Evolutionary conservation across 1,140 invertebrate genomes (phyloP), one percentile per base, ranked within the genome.

Genomic region (Littorina saxatilis): DNA sequence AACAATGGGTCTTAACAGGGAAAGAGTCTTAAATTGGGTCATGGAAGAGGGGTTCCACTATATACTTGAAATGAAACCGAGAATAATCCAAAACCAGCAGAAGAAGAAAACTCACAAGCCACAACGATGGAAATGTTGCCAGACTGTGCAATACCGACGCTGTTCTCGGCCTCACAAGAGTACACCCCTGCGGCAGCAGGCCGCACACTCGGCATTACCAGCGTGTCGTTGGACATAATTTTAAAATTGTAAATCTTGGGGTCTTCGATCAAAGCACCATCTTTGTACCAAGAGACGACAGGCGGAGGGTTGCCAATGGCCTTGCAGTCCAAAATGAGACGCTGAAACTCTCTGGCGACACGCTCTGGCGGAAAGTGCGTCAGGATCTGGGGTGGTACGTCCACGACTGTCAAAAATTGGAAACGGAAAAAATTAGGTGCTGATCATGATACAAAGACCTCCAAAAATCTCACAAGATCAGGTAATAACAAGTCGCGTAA

Each of bases 81-180:
- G n/a, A n/a, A n/a, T n/a, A n/a, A n/a, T n/a, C n/a, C n/a, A n/a
- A n/a, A n/a, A n/a, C n/a, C n/a, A n/a, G n/a, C n/a, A n/a, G n/a
- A n/a, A n/a, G n/a, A n/a, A n/a, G n/a, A n/a, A n/a, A 58, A 88
- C 88, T 86, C 80, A 90, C 89, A 85, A 52, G 88, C 84, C 13
- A 87, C 79, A 23, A 83, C 82, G 11, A 90, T 32, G 66, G 75
- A 78, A 2, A 85, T 81, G 29, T 80, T 76, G 0, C 81, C 78
- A 32, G 86, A 86, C 27, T n/a, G 72, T 7, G 66, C 72, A 13
- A 35, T 40, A 0, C 90, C 90, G 7, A 85, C 68, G 2, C 66
- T 61, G 80, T 91, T 91, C 11, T 29, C 43, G 13, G 86, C 89
- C 66, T 81, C 55, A 85, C 90, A 91, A 1, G 63, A 61, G 63